Conservation (phyloP, 2,888 invertebrate species). For the Yponomeuta sedellus region DNA sequence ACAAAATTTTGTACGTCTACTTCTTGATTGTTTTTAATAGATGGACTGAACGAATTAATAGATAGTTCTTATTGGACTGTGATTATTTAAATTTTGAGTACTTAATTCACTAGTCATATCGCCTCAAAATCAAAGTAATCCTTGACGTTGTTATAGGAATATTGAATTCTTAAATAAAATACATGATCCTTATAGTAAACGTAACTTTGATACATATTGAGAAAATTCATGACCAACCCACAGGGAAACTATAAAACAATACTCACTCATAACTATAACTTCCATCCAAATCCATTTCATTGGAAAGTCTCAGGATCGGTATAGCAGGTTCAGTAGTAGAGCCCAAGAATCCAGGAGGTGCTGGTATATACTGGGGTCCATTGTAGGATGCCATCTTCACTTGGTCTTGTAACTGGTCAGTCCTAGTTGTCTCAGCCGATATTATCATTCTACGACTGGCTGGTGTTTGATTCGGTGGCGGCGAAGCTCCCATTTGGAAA, state of each 20-base stretch:
- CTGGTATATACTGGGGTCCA: constrained; percentile 43
- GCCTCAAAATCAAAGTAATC: too few relatives aligned
- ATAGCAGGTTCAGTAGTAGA: constrained; percentile 68
- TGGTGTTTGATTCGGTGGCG: constrained; percentile 36
- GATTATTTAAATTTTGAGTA: too few relatives aligned
- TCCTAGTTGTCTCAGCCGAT: constrained; percentile 46
- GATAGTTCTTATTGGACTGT: too few relatives aligned
- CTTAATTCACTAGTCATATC: too few relatives aligned
- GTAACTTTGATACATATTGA: too few relatives aligned
- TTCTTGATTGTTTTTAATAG: too few relatives aligned
- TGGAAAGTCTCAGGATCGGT: constrained; percentile 69
- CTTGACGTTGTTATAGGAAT: too few relatives aligned
- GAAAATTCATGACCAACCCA: neutral
- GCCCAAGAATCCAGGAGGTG: constrained; percentile 47
- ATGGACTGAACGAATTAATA: too few relatives aligned
- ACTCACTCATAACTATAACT: constrained; percentile 75
- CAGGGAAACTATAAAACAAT: neutral
- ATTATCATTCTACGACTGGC: constrained; percentile 50
- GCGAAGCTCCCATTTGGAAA: constrained; percentile 27
- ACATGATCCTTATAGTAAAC: too few relatives aligned
- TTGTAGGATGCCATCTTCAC: constrained; percentile 44
- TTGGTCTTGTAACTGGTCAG: constrained; percentile 43
- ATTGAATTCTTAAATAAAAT: too few relatives aligned
- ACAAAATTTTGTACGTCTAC: too few relatives aligned
- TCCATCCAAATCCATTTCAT: constrained; percentile 75